Percentiles rank a stretch among this genome's conserved stretches.
phyloP scores from a whole-genome alignment of 2,888 invertebrate species.

The Magallana nippona region DNA sequence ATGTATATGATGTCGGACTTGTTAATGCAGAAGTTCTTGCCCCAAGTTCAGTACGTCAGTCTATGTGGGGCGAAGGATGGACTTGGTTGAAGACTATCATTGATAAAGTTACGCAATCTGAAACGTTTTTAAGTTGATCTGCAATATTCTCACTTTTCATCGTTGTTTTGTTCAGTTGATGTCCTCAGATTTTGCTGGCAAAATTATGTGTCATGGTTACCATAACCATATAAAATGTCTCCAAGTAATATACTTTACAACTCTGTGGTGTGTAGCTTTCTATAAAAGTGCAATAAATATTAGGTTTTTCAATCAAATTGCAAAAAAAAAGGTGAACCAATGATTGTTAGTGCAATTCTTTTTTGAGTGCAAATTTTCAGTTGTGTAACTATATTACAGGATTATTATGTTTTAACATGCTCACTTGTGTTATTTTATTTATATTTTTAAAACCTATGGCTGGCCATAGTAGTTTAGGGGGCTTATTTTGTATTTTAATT shows the following conservation, averaged over 20 bases:
- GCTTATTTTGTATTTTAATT: not conserved
- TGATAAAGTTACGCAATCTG: no score
- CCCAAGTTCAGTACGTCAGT: no score
- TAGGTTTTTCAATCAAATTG: slow-evolving; percentile 17
- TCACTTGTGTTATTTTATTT: not conserved
- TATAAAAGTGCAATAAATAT: slow-evolving; percentile 22
- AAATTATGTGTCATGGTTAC: slow-evolving; percentile 27
- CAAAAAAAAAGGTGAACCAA: not conserved
- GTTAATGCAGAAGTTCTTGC: not conserved
- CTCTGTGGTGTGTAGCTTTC: not conserved
- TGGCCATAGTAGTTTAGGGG: slow-evolving; percentile 7
- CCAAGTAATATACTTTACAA: not conserved
- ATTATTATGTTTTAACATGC: not conserved
- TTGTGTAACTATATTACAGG: not conserved
- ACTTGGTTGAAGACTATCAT: no score
- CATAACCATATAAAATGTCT: not conserved
- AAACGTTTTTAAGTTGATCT: not conserved
- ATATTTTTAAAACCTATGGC: slow-evolving; percentile 10
- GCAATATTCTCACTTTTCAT: not conserved
- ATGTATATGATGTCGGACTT: not conserved
- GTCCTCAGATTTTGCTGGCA: slow-evolving; percentile 20
- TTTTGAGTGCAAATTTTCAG: slow-evolving; percentile 12
- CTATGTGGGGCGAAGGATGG: no score
- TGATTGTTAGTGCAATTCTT: not conserved
- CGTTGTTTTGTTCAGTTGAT: not conserved